Conservation (phyloP, 2,888 invertebrate genomes). For the Pimpla rufipes region DNA sequence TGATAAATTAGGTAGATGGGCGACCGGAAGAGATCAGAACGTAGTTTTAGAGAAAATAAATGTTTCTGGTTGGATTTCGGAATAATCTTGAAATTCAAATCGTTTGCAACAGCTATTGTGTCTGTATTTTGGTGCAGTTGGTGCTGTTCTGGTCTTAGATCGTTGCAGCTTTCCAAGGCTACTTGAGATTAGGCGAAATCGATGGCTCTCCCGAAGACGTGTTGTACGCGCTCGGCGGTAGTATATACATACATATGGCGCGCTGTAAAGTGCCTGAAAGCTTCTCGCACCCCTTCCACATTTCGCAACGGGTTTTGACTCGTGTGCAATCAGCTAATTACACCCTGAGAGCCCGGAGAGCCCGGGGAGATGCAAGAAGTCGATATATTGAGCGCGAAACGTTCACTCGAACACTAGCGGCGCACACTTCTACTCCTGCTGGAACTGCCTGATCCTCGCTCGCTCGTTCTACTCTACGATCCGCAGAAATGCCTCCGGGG, state of each 20-base stretch:
- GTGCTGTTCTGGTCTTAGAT: neutral
- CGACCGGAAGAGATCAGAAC: neutral
- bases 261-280: conserved; percentile 10
- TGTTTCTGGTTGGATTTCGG: neutral
- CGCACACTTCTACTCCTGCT: conserved; percentile 12
- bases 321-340: conserved; percentile 64
- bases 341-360: conserved; percentile 34
- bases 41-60: neutral
- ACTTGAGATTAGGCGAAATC: conserved; percentile 23
- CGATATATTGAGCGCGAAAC: conserved; percentile 60
- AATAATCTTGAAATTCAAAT: neutral
- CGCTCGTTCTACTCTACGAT: conserved; percentile 43
- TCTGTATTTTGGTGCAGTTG: conserved; percentile 3
- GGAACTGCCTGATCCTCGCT: conserved; percentile 14
- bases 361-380: conserved; percentile 52
- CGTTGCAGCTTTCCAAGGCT: conserved; percentile 3
- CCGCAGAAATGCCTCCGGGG: conserved; percentile 59
- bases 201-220: conserved; percentile 29
- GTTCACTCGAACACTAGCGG: conserved; percentile 47
- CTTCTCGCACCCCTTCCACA: conserved; percentile 17
- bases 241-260: neutral
- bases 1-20: conserved; percentile 3
- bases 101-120: neutral
- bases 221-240: conserved; percentile 15
- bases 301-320: conserved; percentile 47